Conservation (phyloP, 2,113 vertebrate genomes). For the Podarcis cretensis region DNA sequence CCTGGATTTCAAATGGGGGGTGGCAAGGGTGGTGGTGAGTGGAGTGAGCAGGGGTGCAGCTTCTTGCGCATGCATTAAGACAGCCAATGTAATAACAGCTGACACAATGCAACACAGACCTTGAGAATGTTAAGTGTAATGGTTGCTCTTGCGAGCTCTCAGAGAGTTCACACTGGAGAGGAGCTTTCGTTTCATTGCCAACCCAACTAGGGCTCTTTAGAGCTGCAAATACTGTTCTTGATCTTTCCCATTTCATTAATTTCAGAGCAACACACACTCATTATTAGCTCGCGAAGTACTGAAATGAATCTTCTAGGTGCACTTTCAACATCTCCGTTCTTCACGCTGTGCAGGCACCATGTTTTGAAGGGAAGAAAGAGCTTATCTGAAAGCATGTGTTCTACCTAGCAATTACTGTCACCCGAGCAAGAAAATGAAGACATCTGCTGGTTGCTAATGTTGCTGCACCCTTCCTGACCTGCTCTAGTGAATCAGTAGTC, state of each 20-base stretch:
- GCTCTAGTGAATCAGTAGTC: background rate
- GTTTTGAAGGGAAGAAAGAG: slow-evolving; percentile 21
- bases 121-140: background rate
- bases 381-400: slow-evolving; percentile 19
- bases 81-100: background rate
- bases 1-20: too few species aligned
- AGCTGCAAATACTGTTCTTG: background rate
- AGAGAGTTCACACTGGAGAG: background rate
- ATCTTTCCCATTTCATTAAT: background rate
- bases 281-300: background rate
- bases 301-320: background rate
- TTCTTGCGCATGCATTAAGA: background rate
- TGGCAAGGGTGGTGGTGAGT: too few species aligned
- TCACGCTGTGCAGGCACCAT: background rate
- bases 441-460: background rate
- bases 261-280: background rate
- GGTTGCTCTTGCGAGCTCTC: background rate
- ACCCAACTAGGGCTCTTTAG: background rate
- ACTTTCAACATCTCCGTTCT: slow-evolving; percentile 3
- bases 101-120: background rate
- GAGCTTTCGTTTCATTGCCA: background rate
- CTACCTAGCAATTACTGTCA: slow-evolving; percentile 34
- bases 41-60: too few species aligned
- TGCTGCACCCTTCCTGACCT: background rate
- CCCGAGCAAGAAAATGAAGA: slow-evolving; percentile 11